Evolutionary conservation across 2,113 vertebrate genomes (phyloP).

Genomic region (Dromiciops gliroides): DNA sequence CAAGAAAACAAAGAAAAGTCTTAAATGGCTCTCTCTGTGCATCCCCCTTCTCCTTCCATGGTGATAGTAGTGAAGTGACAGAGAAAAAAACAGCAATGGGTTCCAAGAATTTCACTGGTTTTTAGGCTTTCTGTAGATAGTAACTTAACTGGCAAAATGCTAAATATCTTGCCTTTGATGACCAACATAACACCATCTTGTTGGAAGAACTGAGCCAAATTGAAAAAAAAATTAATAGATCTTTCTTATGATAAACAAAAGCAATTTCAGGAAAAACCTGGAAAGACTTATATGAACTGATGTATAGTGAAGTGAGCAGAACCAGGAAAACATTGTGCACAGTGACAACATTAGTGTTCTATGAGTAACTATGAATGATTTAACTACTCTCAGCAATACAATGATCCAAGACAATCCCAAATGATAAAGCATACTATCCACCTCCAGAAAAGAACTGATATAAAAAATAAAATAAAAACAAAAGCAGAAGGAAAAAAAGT

Average conservation of each 20-base stretch:
- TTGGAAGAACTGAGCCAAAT: not conserved
- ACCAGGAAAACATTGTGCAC: no score
- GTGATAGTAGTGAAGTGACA: not conserved
- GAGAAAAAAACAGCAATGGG: not conserved
- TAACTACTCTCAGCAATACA: no score
- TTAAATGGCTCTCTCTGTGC: not conserved
- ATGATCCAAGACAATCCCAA: no score
- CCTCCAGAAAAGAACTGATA: no score
- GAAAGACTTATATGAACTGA: no score
- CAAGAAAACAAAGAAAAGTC: not conserved
- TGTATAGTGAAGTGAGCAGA: no score
- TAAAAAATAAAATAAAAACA: no score
- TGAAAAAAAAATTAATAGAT: not conserved
- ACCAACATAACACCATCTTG: not conserved
- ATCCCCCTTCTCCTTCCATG: not conserved
- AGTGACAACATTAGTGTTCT: no score
- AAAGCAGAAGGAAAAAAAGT: not conserved
- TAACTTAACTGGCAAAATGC: not conserved
- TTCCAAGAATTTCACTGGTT: not conserved
- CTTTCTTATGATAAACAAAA: not conserved
- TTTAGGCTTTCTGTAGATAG: not conserved
- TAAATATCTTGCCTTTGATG: not conserved
- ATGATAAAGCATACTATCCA: no score
- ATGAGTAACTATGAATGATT: no score
- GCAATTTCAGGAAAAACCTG: no score